These are phyloP conservation scores for Beris morrisii DNA, from an alignment of 2,888 invertebrate species.

Conservation along the genomic window DNA sequence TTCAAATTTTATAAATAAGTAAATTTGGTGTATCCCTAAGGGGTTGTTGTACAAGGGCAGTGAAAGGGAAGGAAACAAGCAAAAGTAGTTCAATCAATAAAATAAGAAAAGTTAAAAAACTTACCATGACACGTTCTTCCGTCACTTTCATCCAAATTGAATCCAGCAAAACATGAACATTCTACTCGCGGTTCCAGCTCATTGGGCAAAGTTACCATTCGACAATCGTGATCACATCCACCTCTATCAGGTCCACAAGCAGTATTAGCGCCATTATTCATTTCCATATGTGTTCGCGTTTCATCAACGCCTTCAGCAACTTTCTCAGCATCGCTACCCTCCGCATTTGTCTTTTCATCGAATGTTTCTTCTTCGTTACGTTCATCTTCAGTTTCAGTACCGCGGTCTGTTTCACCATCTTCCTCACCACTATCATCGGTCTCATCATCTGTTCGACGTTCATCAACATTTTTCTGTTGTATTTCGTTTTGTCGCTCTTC, in stretches of 20 bases:
- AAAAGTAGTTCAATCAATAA: background rate
- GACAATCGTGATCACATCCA: constrained; percentile 60
- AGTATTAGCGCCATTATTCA: background rate
- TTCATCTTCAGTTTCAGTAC: constrained; percentile 14
- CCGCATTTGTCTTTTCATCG: constrained; percentile 40
- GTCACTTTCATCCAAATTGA: constrained; percentile 55
- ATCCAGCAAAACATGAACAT: constrained; percentile 55
- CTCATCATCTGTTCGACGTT: background rate
- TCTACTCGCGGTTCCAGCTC: constrained; percentile 51
- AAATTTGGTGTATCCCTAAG: too few relatives aligned
- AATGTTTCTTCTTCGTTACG: constrained; percentile 40
- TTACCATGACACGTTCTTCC: constrained; percentile 52
- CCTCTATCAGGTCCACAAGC: constrained; percentile 55
- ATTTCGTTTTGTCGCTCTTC: background rate
- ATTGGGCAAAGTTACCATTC: constrained; percentile 51
- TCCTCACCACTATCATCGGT: constrained; percentile 10
- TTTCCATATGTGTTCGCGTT: constrained; percentile 32
- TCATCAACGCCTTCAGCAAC: constrained; percentile 44
- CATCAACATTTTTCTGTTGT: background rate
- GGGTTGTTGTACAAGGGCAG: too few relatives aligned
- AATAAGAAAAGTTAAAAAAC: constrained; percentile 30
- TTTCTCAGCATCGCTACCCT: constrained; percentile 20
- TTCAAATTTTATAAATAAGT: too few relatives aligned
- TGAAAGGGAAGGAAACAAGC: too few relatives aligned
- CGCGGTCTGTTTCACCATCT: background rate